Evolutionary conservation across 2,797 vertebrate genomes (phyloP), one percentile per base, ranked within the genome.

Genomic region (Poeciliopsis infans): DNA sequence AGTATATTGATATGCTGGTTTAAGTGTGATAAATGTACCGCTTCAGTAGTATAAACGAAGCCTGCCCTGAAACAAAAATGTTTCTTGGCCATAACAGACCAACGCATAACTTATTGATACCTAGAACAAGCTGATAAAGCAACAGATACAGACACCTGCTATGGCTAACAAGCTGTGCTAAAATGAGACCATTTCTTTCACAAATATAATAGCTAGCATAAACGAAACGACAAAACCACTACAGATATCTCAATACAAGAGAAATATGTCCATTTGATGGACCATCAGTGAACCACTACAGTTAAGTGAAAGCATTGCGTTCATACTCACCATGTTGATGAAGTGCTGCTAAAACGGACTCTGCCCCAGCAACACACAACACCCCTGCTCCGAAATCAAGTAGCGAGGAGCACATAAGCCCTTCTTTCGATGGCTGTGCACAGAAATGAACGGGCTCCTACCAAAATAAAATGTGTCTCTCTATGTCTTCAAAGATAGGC

Each of bases 241-340:
- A 5, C 10, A 16, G 2, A 71, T 3, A 25, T 36, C 2, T 12
- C 5, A 18, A 66, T 45, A 7, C 25, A 25, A 68, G 39, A 28
- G 0, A 1, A 5, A 66, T 68, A 31, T 77, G 18, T 75, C 0
- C 16, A 47, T 25, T 4, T 2, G n/a, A 4, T 31, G 61, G 2
- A 61, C 0, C 5, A 57, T 75, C 11, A 47, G 13, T 53, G 8
- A 53, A n/a, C 28, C 43, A 41, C 4, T 20, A 46, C 11, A 79
- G 10, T 69, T 10, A 1, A 43, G 18, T 75, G 18, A 72, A 51
- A 23, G 0, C 13, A 46, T 13, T 61, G 28, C 51, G 53, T 75
- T 64, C 78, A 84, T 51, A 93, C 95, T 96, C 86, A 96, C 96
- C 96, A 96, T 96, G 86, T 94, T 94, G 93, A 93, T 93, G 94